These are phyloP conservation scores for Lasioglossum calceatum DNA, from an alignment of 2,888 invertebrate genomes.

Conservation along the genomic window DNA sequence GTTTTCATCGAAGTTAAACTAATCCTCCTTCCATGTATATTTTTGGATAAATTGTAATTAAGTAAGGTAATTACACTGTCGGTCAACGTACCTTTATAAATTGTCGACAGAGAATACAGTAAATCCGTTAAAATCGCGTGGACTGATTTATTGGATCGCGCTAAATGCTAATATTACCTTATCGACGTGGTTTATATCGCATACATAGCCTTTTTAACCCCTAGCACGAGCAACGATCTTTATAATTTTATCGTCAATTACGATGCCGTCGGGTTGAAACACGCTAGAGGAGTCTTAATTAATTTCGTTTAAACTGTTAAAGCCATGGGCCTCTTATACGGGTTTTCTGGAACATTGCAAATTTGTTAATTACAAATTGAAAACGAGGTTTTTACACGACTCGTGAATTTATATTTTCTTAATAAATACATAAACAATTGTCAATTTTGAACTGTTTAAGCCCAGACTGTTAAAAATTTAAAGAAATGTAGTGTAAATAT, in stretches of 20 bases:
- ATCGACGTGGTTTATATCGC: conserved; percentile 41
- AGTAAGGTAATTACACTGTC: not conserved
- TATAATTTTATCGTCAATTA: conserved; percentile 52
- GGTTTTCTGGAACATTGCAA: not conserved
- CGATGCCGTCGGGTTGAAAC: conserved; percentile 4
- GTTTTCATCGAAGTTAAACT: not conserved
- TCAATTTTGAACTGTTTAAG: not conserved
- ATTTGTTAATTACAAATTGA: not conserved
- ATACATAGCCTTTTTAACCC: conserved; percentile 30
- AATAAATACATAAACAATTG: not conserved
- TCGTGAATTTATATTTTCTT: not conserved
- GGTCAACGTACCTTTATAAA: not conserved
- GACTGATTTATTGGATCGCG: conserved; percentile 39
- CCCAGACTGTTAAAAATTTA: not conserved
- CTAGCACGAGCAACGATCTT: conserved; percentile 40
- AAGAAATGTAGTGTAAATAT: not conserved
- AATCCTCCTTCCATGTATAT: not conserved
- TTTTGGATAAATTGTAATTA: not conserved
- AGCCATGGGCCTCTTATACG: not conserved
- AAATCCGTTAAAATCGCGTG: conserved; percentile 28
- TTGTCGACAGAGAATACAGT: not conserved
- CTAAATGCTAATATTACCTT: conserved; percentile 46
- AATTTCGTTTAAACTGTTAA: conserved; percentile 27
- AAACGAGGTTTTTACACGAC: not conserved
- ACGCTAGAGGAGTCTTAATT: conserved; percentile 42